Percentiles rank a stretch among this genome's conserved stretches.
Evolutionary conservation across 1,140 invertebrate species (phyloP).

Genomic region (Notospermus geniculatus): DNA sequence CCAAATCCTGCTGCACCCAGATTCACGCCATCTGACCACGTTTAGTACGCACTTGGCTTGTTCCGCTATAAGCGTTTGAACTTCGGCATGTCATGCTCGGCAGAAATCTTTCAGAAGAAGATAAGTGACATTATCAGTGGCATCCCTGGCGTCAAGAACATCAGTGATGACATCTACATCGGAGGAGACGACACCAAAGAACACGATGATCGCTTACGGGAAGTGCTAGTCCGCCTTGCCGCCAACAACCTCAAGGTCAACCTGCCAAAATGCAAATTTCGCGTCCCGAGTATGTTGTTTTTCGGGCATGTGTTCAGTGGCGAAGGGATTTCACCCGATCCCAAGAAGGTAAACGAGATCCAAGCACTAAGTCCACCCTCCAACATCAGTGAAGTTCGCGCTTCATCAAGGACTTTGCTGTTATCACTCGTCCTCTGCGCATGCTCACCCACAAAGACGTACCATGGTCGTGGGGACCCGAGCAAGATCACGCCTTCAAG

Average conservation of each 20-base stretch:
- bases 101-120: conserved; percentile 6
- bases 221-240: conserved; percentile 8
- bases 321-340: conserved; percentile 26
- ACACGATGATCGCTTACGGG: conserved; percentile 14
- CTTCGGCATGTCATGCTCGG: conserved; percentile 8
- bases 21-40: not conserved
- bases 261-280: conserved; percentile 23
- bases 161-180: conserved; percentile 14
- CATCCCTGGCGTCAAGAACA: conserved; percentile 8
- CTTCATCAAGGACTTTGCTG: conserved; percentile 15
- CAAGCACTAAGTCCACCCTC: conserved; percentile 13
- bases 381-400: conserved; percentile 23
- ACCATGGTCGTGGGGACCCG: conserved; percentile 22
- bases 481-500: conserved; percentile 26
- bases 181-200: conserved; percentile 12
- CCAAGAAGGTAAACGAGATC: conserved; percentile 41
- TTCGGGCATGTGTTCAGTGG: conserved; percentile 22
- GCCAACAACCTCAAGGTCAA: not conserved
- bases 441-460: conserved; percentile 22
- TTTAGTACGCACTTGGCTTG: not conserved
- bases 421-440: conserved; percentile 26
- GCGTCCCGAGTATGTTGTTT: conserved; percentile 19
- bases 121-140: not conserved
- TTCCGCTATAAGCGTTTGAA: not conserved
- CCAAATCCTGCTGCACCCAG: conserved; percentile 9